Evolutionary conservation across 2,888 invertebrate genomes (phyloP).

Genomic region (Girardia tigrina): DNA sequence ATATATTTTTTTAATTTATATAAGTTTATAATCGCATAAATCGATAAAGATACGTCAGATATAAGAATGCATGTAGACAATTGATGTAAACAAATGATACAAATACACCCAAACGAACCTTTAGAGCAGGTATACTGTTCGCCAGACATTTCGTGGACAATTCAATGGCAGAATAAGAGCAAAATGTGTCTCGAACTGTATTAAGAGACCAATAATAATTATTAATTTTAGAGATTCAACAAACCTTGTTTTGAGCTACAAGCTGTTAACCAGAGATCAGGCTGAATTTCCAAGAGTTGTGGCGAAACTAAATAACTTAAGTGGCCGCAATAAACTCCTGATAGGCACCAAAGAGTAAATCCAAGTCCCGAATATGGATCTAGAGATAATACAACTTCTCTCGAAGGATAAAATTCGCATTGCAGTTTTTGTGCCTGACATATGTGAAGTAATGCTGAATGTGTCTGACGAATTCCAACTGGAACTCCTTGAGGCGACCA

Average conservation of each 20-base stretch:
- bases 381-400: conserved; percentile 88
- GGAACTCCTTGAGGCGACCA: conserved; percentile 28
- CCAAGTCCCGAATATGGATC: conserved; percentile 97
- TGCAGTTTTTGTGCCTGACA: conserved; percentile 89
- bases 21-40: too few species aligned
- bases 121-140: conserved; percentile 76
- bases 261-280: conserved; percentile 53
- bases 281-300: conserved; percentile 90
- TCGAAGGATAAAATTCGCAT: conserved; percentile 91
- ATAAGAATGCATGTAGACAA: too few species aligned
- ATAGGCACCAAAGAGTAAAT: conserved; percentile 77
- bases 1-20: too few species aligned
- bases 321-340: conserved; percentile 93
- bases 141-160: conserved; percentile 92
- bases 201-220: conserved; percentile 32
- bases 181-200: conserved; percentile 86
- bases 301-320: conserved; percentile 96
- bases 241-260: conserved; percentile 49
- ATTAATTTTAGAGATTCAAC: conserved; percentile 41
- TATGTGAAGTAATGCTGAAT: conserved; percentile 74
- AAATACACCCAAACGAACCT: conserved; percentile 53
- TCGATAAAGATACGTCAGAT: too few species aligned
- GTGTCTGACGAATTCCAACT: conserved; percentile 60
- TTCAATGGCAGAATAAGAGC: conserved; percentile 93
- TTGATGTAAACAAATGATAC: too few species aligned